phyloP scores from a whole-genome alignment of 2,888 invertebrate species.

The Aphrophora alni region DNA sequence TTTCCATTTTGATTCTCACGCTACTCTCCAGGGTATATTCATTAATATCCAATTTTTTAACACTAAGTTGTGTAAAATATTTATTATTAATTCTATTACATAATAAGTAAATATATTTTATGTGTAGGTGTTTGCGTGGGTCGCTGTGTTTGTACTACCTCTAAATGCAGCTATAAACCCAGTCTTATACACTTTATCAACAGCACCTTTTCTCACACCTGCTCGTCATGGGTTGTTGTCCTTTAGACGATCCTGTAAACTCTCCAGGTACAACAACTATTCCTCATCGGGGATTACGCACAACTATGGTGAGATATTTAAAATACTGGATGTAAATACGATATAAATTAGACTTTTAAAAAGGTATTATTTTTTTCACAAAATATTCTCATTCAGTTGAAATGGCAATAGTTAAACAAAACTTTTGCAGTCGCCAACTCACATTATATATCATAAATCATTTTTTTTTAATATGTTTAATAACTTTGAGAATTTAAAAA shows the following conservation, averaged over 20 bases:
- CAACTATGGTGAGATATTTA: conserved; percentile 10
- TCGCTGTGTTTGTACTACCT: conserved; percentile 62
- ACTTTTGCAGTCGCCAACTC: no score
- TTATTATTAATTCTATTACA: no score
- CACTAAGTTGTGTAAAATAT: no score
- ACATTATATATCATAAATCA: no score
- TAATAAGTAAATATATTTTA: no score
- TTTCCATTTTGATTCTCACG: no score
- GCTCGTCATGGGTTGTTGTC: conserved; percentile 43
- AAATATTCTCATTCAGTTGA: background rate
- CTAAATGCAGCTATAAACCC: conserved; percentile 62
- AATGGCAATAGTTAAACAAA: no score
- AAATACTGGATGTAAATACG: background rate
- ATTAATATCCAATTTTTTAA: no score
- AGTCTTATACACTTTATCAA: conserved; percentile 59
- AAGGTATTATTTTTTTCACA: background rate
- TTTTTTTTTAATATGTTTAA: no score
- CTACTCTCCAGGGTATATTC: no score
- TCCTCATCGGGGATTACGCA: conserved; percentile 15
- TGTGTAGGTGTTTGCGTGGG: conserved; percentile 59
- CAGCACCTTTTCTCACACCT: conserved; percentile 54
- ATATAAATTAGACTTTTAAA: background rate
- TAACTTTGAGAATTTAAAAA: no score
- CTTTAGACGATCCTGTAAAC: conserved; percentile 46
- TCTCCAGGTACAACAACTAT: conserved; percentile 38